These are phyloP conservation scores for Ophion obscuratus DNA, from an alignment of 2,888 invertebrate genomes.

Conservation along the genomic window DNA sequence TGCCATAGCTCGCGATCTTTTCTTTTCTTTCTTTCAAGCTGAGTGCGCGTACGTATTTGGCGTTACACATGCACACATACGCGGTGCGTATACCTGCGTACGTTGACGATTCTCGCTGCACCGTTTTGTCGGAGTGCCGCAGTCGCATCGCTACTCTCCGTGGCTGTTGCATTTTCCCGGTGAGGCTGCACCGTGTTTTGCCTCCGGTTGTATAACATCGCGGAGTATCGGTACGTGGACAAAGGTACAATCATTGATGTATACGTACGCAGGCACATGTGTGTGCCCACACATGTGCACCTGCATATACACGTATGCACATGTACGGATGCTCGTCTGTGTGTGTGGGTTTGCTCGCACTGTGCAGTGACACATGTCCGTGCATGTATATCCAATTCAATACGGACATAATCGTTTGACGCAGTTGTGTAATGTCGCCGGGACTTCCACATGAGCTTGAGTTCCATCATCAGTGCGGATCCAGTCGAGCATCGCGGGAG, in stretches of 20 bases:
- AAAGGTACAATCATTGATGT: conserved; percentile 25
- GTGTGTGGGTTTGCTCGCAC: not conserved
- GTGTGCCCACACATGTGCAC: conserved; percentile 7
- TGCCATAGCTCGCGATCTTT: conserved; percentile 3
- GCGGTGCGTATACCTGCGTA: not conserved
- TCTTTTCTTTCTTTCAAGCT: not conserved
- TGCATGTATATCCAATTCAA: conserved; percentile 70
- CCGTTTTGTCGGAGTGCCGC: conserved; percentile 24
- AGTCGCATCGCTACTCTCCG: conserved; percentile 17
- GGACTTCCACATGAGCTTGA: conserved; percentile 62
- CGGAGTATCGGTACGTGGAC: conserved; percentile 9
- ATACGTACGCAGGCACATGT: not conserved
- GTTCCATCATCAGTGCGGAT: conserved; percentile 71
- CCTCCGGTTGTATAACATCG: conserved; percentile 55
- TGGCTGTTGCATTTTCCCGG: conserved; percentile 56
- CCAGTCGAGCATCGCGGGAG: conserved; percentile 72
- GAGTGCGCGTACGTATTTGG: not conserved
- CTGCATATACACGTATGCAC: conserved; percentile 24
- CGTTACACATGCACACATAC: no score
- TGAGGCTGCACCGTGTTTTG: conserved; percentile 49
- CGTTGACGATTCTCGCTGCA: conserved; percentile 2
- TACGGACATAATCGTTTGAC: conserved; percentile 77
- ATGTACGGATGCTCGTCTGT: not conserved
- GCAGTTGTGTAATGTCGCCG: conserved; percentile 74
- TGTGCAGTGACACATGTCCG: conserved; percentile 35